These are phyloP conservation scores for Prionace glauca DNA, from an alignment of 2,797 vertebrate genomes.

Conservation along the genomic window DNA sequence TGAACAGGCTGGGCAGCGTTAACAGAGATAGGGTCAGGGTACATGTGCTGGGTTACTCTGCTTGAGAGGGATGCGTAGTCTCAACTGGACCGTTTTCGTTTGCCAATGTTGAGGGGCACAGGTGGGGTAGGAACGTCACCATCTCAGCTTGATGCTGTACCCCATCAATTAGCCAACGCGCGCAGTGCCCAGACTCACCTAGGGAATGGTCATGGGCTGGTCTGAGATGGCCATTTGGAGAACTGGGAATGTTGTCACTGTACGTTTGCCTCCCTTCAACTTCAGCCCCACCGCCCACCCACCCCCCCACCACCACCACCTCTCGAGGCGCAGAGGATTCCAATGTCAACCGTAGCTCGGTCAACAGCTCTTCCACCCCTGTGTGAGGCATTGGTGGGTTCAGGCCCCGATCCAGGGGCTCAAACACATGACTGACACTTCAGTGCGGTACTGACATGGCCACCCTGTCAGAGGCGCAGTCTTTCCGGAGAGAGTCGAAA, in stretches of 20 bases:
- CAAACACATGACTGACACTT: background rate
- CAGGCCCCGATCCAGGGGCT: background rate
- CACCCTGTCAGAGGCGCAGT: background rate
- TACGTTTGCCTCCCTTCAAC: background rate
- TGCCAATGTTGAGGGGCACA: too few relatives aligned
- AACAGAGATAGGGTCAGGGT: too few relatives aligned
- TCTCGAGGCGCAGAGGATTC: background rate
- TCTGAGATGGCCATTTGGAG: background rate
- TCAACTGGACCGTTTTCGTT: too few relatives aligned
- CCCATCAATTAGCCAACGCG: too few relatives aligned
- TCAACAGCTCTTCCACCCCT: background rate
- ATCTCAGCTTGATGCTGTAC: too few relatives aligned
- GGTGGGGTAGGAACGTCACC: background rate
- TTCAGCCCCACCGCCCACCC: background rate
- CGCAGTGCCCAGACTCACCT: background rate
- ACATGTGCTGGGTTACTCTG: background rate
- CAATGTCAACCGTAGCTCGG: background rate
- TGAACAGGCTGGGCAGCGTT: background rate
- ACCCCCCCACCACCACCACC: background rate
- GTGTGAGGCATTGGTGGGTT: background rate
- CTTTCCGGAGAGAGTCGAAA: background rate
- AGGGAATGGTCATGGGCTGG: background rate
- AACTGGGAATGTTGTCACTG: background rate
- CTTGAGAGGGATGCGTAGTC: too few relatives aligned
- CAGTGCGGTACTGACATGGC: background rate